Percentiles rank a stretch among this genome's conserved stretches.
Evolutionary conservation across 2,888 invertebrate genomes (phyloP).

Genomic region (Drosophila mettleri): DNA sequence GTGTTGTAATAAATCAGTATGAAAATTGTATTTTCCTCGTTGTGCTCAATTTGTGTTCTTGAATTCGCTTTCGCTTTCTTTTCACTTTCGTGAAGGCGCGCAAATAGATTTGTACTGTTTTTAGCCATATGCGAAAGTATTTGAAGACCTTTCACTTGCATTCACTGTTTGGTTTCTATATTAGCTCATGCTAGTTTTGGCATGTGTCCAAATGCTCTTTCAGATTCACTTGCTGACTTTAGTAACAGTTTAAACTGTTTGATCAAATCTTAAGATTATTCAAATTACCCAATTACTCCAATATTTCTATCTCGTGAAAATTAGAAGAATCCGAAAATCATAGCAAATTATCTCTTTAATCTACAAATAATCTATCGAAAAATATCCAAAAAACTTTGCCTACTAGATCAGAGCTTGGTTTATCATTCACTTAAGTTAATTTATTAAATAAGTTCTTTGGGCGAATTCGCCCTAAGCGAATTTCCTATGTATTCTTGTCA

Average conservation of each 20-base stretch:
- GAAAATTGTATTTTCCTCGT: background rate
- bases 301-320: no score
- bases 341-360: no score
- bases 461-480: background rate
- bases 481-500: background rate
- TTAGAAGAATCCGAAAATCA: no score
- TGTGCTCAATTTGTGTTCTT: background rate
- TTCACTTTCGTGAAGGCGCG: background rate
- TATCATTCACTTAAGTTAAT: no score
- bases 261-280: no score
- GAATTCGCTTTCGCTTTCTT: background rate
- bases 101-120: background rate
- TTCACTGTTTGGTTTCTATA: background rate
- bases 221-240: background rate
- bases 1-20: conserved; percentile 1
- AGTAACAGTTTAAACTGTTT: no score
- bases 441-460: no score
- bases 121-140: background rate
- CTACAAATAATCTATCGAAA: no score
- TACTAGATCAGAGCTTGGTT: no score
- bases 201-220: background rate
- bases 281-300: no score
- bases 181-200: background rate
- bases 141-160: conserved; percentile 3
- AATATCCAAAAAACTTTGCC: no score